These are phyloP conservation scores for Cephalopterus ornatus DNA, from an alignment of 2,113 vertebrate genomes.

Conservation along the genomic window DNA sequence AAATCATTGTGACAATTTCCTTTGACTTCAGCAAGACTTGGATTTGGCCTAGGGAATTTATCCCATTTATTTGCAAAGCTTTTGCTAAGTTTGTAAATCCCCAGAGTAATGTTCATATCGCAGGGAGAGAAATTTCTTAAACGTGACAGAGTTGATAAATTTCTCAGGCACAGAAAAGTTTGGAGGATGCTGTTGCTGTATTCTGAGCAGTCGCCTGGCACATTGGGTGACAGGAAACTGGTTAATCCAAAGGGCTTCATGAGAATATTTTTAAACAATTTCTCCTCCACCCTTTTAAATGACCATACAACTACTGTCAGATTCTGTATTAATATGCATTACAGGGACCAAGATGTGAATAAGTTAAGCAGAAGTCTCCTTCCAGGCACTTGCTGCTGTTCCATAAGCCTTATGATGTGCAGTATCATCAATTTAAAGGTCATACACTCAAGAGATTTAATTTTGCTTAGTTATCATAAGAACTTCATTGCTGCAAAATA, in stretches of 20 bases:
- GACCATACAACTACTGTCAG: not conserved
- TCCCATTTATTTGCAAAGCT: constrained; percentile 40
- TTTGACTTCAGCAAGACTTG: constrained; percentile 1
- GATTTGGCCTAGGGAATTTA: constrained; percentile 40
- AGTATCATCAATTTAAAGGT: not conserved
- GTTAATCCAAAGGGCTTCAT: not conserved
- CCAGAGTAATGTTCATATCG: not conserved
- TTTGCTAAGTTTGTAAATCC: constrained; percentile 33
- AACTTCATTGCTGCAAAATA: not conserved
- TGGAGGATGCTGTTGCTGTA: not conserved
- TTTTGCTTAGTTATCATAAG: constrained; percentile 1
- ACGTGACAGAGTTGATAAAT: constrained; percentile 41
- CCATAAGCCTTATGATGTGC: not conserved
- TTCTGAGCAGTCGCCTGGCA: not conserved
- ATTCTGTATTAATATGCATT: not conserved
- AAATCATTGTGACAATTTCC: not conserved
- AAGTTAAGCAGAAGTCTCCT: not conserved
- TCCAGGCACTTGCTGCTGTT: not conserved
- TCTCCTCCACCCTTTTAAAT: not conserved
- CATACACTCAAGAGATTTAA: not conserved
- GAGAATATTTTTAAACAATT: not conserved
- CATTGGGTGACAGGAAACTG: not conserved
- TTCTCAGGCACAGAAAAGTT: constrained; percentile 1
- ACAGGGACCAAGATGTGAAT: not conserved
- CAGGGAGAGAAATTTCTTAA: constrained; percentile 8